Conservation (phyloP, 2,113 vertebrate genomes). For the cattle (Bos taurus) region ARS-UCD2.0 NC_037328.1:152819001-152819500, state of each 20-base stretch:
- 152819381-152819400: neutral
- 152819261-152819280: neutral
- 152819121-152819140: neutral
- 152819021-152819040: neutral
- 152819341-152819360: neutral
- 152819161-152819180: neutral
- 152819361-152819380: neutral
- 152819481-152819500: neutral
- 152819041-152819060: neutral
- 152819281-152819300: neutral
- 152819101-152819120: slow-evolving; percentile 17
- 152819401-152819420: neutral
- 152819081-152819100: neutral
- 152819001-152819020: neutral
- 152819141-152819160: neutral
- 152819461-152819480: neutral
- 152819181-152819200: neutral
- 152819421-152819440: neutral
- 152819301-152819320: slow-evolving; percentile 7
- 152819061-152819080: neutral
- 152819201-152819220: neutral
- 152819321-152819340: neutral
- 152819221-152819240: neutral
- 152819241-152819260: neutral
- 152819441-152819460: slow-evolving; percentile 9